Percentiles rank a stretch among this genome's conserved stretches.
Conservation (phyloP, 2,797 vertebrate genomes). For the Phataginus tricuspis region DNA sequence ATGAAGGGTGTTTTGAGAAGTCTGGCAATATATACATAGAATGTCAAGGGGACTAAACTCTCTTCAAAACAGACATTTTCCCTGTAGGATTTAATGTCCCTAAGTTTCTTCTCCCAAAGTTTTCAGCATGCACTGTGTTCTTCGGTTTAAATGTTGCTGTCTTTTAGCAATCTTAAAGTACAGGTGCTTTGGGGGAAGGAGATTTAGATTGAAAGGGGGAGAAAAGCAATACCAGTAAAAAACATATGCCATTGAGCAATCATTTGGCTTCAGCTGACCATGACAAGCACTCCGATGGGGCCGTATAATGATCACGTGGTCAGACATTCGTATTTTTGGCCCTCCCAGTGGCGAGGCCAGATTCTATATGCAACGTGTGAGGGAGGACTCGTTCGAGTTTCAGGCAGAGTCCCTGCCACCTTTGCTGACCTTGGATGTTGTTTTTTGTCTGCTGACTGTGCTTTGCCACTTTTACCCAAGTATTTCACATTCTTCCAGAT, state of each 20-base stretch:
- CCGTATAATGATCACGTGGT: not conserved
- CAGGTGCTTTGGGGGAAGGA: constrained; percentile 5
- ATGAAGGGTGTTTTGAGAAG: not conserved
- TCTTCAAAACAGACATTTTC: not conserved
- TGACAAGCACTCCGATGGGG: not conserved
- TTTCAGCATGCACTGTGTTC: not conserved
- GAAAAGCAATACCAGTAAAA: not conserved
- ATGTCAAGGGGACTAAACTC: not conserved
- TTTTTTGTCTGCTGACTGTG: not conserved
- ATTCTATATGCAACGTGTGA: not conserved
- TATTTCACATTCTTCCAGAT: not conserved
- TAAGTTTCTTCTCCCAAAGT: not conserved
- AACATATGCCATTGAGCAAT: not conserved
- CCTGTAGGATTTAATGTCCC: not conserved
- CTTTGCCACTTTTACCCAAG: not conserved
- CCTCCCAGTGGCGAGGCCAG: not conserved
- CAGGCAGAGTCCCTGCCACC: not conserved
- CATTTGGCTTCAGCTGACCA: not conserved
- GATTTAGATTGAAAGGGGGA: not conserved
- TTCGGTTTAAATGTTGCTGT: constrained; percentile 16
- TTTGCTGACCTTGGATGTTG: not conserved
- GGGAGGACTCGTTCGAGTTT: not conserved
- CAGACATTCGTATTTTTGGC: not conserved
- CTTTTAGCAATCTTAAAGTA: not conserved
- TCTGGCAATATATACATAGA: not conserved